Evolutionary conservation across 1,140 invertebrate species (phyloP), one percentile per base, ranked within the genome.

Genomic region (Lasioglossum baleicum): DNA sequence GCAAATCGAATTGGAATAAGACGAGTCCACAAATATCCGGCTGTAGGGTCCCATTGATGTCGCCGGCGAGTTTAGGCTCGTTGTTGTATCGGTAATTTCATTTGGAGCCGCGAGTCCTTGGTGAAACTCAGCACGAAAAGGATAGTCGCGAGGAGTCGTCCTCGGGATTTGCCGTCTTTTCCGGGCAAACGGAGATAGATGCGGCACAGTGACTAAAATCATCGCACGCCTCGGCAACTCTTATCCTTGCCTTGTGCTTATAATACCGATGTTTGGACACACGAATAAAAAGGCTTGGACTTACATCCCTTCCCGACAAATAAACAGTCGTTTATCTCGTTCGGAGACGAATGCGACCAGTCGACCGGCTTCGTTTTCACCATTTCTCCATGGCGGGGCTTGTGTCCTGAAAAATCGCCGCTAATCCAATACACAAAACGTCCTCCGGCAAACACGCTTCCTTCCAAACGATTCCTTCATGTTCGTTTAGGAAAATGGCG

Each of bases 241-340:
- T 60, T 66, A 40, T 81, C 65, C 63, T 40, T 56, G 48, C 66
- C 75, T 40, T 67, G 69, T 56, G 65, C 35, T 5, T 73, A 86
- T 76, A 88, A 88, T 88, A 56, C 67, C 75, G 15, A 87, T 88
- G 83, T 88, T 88, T 88, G 83, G 83, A 88, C 87, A 88, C 80
- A 74, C 73, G 40, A 40, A 2, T 15, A 15, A 72, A 88, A 88
- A 88, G 87, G 87, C 87, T 88, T 88, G 78, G 81, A 75, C 72
- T 63, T 84, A 72, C 64, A 7, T 0, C n/a, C 2, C 7, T 71
- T 42, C 35, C 11, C 31, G 26, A 64, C 51, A 66, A 80, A 82
- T 80, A 88, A 84, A 88, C 60, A 80, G 75, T 78, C 58, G 75
- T 74, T 85, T 72, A 73, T 88, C 78, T 85, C 79, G 74, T 85